phyloP scores from a whole-genome alignment of 2,888 invertebrate species.

The Sericinus montela region DNA sequence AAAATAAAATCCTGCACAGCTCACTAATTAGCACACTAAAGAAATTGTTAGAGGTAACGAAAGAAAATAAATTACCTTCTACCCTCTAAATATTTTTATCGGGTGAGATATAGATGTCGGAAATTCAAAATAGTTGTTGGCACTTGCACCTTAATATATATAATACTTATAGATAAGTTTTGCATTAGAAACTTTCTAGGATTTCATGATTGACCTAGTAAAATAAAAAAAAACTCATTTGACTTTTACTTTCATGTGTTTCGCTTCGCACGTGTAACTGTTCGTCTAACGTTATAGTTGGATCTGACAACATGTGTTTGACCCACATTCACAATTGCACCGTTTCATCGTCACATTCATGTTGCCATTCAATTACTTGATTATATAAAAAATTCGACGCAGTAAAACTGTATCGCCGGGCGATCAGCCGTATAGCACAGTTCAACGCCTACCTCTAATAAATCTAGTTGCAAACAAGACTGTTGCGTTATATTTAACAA shows the following conservation, averaged over 20 bases:
- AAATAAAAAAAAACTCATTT: too few species aligned
- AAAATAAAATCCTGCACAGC: not conserved
- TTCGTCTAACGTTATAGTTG: not conserved
- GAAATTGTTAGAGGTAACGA: not conserved
- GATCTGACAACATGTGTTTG: conserved; percentile 10
- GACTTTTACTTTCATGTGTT: not conserved
- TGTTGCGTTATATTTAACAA: too few species aligned
- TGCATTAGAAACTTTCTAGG: too few species aligned
- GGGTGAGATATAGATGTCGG: too few species aligned
- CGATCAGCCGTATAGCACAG: too few species aligned
- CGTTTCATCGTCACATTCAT: not conserved
- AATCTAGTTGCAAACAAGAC: too few species aligned
- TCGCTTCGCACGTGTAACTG: not conserved
- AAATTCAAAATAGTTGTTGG: too few species aligned
- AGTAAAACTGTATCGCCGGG: too few species aligned
- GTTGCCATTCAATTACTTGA: not conserved
- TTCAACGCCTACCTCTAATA: too few species aligned
- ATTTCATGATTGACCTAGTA: too few species aligned
- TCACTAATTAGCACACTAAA: not conserved
- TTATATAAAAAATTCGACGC: not conserved
- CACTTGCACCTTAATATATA: too few species aligned
- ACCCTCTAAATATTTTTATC: not conserved
- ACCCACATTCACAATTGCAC: conserved; percentile 3
- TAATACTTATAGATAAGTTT: too few species aligned
- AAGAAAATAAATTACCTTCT: not conserved